Conservation (phyloP, 2,888 invertebrate species). For the Lycophotia porphyrea region DNA sequence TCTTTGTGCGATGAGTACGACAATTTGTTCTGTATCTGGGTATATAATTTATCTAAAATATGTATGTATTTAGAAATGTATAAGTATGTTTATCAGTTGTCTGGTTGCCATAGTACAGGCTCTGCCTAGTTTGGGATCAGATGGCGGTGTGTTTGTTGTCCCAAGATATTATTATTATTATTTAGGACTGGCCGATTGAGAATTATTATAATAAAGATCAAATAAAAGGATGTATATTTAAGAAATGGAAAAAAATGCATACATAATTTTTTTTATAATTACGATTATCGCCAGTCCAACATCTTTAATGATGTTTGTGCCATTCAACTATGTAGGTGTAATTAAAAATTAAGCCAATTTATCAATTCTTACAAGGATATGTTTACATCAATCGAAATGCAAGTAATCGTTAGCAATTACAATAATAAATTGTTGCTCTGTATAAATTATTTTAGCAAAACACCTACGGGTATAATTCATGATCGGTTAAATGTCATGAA, state of each 20-base stretch:
- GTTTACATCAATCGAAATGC: conserved; percentile 14
- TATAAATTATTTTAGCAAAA: conserved; percentile 26
- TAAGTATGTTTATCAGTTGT: no score
- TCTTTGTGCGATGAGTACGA: no score
- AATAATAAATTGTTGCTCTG: conserved; percentile 43
- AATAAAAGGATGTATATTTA: not conserved
- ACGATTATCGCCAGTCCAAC: not conserved
- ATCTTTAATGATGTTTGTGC: not conserved
- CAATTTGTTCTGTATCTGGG: no score
- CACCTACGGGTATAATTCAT: conserved; percentile 42
- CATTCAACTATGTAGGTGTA: not conserved
- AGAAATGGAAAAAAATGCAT: not conserved
- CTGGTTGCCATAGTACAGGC: no score
- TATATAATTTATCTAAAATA: no score
- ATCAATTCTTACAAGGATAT: conserved; percentile 41
- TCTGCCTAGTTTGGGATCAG: no score
- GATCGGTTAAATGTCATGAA: conserved; percentile 38
- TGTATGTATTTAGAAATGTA: no score
- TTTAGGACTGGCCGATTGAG: not conserved
- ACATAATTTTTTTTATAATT: not conserved
- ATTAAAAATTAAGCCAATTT: conserved; percentile 16
- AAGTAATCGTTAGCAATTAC: conserved; percentile 35
- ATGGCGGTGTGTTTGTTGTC: no score
- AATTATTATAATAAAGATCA: not conserved
- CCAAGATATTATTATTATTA: no score